phyloP scores from a whole-genome alignment of 2,113 vertebrate genomes.

The Lepidothrix coronata region DNA sequence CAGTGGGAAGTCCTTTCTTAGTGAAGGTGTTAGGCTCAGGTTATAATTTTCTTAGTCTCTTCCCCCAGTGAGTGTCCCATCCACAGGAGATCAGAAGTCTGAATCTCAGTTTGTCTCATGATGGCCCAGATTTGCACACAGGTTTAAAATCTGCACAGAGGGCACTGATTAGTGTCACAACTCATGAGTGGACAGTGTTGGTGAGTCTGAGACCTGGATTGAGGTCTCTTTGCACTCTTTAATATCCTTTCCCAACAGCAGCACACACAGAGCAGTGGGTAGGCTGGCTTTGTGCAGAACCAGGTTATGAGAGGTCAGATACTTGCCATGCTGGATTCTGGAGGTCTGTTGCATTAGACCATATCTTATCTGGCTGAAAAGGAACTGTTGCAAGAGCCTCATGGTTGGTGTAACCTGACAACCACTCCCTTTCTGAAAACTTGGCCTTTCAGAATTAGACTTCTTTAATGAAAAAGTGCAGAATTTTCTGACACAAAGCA shows the following conservation, averaged over 20 bases:
- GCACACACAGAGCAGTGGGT: neutral
- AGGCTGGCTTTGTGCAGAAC: neutral
- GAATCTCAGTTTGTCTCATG: neutral
- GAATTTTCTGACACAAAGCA: neutral
- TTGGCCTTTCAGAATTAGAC: neutral
- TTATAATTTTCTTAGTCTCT: neutral
- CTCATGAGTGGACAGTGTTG: rapidly evolving
- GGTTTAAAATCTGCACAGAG: neutral
- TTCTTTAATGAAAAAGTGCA: neutral
- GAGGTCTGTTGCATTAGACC: neutral
- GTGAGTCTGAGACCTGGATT: neutral
- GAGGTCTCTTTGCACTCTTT: neutral
- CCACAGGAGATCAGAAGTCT: neutral
- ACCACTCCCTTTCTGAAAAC: neutral
- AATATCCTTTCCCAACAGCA: neutral
- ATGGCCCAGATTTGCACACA: neutral
- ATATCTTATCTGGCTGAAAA: slow-evolving; percentile 17
- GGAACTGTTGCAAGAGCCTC: neutral
- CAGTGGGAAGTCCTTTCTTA: neutral
- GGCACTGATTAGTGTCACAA: neutral
- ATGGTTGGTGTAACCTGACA: neutral
- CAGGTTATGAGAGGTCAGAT: neutral
- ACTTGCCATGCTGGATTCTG: neutral
- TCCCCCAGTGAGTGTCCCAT: neutral
- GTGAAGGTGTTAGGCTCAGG: neutral